Base-by-base conservation (phyloP, 2,888 invertebrate species). In the Serrognathus titanus region DNA sequence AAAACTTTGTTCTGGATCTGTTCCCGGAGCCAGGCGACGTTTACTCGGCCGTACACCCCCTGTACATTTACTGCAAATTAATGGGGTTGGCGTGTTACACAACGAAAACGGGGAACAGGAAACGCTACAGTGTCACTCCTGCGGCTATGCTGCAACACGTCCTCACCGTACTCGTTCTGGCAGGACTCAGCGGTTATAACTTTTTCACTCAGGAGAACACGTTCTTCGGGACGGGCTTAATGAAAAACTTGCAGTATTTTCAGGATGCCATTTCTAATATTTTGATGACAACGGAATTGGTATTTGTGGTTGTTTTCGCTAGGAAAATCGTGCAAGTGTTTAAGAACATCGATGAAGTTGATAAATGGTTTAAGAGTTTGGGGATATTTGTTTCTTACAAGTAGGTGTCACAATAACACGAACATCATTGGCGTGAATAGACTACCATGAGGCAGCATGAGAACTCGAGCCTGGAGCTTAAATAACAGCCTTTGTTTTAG, bases 361-460 rank as follows among this genome's bases (percentile, higher is more conserved):
- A 70, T 57, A 56, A 57, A 10, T 52, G 57, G 7, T 63, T 70
- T 53, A 57, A 63, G 45, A 58, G 48, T 40, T 43, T 70, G 13
- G 63, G 64, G 3, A 60, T 69, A 10, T 66, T 65, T 63, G 56
- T 69, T 48, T 60, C 63, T 2, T 66, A 70, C 41, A 65, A 61
- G 70, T 70, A 58, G 60, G 57, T 53, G 35, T 49, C 31, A 35
- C 55, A 39, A 45, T 46, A 31, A 31, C 6, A 31, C 4, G 4
- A 24, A 24, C 6, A 6, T 5, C 24, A 24, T 24, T 24, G 24
- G 24, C 24, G 3, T 24, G 24, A 31, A 31, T 31, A 5, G 5
- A 31, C 24, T 31, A 31, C 24, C 24, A 31, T 31, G 24, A 31
- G 24, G 24, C 24, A 31, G 6, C 24, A 31, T 31, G 4, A 31